These are phyloP conservation scores for Parapsyche elsis DNA, from an alignment of 1,140 invertebrate genomes.

Conservation along the genomic window DNA sequence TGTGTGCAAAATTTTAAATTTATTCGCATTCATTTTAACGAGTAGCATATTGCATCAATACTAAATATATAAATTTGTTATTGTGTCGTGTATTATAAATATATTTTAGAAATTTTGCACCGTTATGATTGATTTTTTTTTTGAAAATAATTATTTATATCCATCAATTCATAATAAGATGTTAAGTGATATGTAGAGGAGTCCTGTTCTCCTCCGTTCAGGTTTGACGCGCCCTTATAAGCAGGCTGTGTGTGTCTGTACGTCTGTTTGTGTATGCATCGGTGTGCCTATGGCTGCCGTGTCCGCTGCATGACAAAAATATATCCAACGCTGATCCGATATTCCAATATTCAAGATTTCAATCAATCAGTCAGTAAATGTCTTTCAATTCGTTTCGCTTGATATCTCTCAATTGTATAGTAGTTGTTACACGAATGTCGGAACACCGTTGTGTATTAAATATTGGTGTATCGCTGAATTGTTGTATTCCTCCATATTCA, in stretches of 20 bases:
- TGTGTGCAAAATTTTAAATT: too few relatives aligned
- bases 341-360: not conserved
- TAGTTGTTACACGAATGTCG: not conserved
- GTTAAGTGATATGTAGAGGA: constrained; percentile 13
- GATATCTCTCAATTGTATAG: not conserved
- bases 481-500: constrained; percentile 18
- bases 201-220: constrained; percentile 19
- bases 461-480: constrained; percentile 21
- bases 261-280: constrained; percentile 23
- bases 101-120: not conserved
- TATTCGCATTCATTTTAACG: too few relatives aligned
- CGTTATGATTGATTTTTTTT: too few relatives aligned
- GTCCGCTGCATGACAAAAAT: constrained; percentile 31
- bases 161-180: not conserved
- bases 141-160: not conserved
- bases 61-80: too few relatives aligned
- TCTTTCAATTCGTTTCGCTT: too few relatives aligned
- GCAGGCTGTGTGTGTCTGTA: constrained; percentile 17
- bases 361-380: too few relatives aligned
- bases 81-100: too few relatives aligned
- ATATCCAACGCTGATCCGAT: not conserved
- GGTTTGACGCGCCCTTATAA: constrained; percentile 34
- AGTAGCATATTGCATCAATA: too few relatives aligned
- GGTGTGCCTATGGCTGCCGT: constrained; percentile 40
- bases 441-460: constrained; percentile 6